Base-by-base conservation (phyloP, 2,113 vertebrate species). In the Pelmatolapia mariae region DNA sequence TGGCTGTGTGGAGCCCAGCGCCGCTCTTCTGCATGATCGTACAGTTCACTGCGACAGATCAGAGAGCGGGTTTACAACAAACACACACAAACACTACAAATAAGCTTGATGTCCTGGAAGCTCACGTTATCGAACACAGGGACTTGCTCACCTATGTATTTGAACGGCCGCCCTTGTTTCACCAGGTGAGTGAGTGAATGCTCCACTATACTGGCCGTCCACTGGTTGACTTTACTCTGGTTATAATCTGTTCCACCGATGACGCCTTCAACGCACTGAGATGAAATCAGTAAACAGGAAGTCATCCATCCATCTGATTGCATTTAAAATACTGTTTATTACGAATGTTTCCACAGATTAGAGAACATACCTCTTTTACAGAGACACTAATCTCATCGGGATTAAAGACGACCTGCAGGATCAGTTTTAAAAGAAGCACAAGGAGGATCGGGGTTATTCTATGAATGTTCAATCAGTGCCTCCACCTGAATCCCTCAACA, bases 1-100 rank as follows among this genome's bases (percentile, higher is more conserved):
- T 99, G 89, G 98, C 98, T 50, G 98, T 98, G 94, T 99, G 99
- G 79, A 99, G 98, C 92, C 99, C 98, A 57, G 98, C 98, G 4
- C 98, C 97, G 57, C 97, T 98, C 94, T 97, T 99, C 96, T 99
- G 98, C 97, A 99, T 98, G 89, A 99, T 96, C 0, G 98, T 96
- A 94, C 98, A 99, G 86, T 98, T 99, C 76, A 99, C 98, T 99
- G 89, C 5, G 85, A 92, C 78, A 94, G 18, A 90, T 18, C 59
- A 87, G 7, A 73, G 26, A 9, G 2, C 11, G 29, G 79, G 12
- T 53, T 86, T 29, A 86, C 9, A 63, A 63, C 3, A 76, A 12
- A 29, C 36, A 52, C 12, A 73, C 22, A 43, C 6, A 45, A 43
- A 31, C 4, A n/a, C 6, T 13, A 26, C n/a, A 59, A 19, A 24